phyloP scores from a whole-genome alignment of 2,888 invertebrate species.

The Nasonovia ribisnigri region DNA sequence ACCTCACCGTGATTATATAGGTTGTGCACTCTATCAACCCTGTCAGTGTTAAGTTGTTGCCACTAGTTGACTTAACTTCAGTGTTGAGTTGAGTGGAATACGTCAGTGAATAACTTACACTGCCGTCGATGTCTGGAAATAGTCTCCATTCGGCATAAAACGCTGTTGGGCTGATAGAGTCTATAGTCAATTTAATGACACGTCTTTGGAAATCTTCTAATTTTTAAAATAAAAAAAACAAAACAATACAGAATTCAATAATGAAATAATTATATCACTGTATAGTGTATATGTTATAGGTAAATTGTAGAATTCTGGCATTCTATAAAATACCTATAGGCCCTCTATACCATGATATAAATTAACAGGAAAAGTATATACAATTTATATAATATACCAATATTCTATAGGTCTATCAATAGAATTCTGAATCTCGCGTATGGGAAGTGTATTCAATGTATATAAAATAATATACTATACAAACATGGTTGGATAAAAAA shows the following conservation, averaged over 20 bases:
- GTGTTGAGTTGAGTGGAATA: background rate
- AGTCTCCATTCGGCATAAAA: slow-evolving; percentile 13
- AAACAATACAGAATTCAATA: background rate
- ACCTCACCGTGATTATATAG: slow-evolving; percentile 23
- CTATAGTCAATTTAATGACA: background rate
- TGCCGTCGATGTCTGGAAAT: background rate
- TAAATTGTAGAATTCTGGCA: background rate
- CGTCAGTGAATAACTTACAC: background rate
- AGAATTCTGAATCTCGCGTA: background rate
- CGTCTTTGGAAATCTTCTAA: background rate
- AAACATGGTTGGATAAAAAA: background rate
- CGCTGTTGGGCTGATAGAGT: background rate
- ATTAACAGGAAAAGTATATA: background rate
- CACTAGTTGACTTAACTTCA: background rate
- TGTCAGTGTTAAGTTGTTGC: background rate
- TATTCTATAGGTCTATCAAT: no score
- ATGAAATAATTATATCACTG: background rate
- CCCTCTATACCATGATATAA: background rate
- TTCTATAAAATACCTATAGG: background rate
- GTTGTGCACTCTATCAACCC: slow-evolving; percentile 16
- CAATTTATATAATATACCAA: no score
- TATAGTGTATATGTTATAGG: background rate
- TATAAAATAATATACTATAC: background rate
- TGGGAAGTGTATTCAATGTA: background rate
- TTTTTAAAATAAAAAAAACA: background rate